phyloP scores from a whole-genome alignment of 1,140 invertebrate genomes.

The Globodera ellingtonae region DNA sequence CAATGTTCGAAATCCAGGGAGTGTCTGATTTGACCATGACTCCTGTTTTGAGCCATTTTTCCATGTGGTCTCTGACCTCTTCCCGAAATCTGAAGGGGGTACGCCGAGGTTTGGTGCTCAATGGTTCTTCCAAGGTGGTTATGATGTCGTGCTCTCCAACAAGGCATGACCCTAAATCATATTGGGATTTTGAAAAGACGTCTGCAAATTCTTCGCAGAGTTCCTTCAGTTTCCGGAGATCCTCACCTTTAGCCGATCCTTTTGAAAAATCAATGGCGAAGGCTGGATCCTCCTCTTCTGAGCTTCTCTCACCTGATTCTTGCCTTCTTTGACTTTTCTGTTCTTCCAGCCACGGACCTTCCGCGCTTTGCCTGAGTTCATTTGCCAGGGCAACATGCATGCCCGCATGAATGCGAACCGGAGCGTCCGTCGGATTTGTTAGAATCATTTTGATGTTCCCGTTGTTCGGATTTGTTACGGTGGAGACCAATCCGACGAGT shows the following conservation, averaged over 20 bases:
- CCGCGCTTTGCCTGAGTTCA: too few species aligned
- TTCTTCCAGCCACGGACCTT: too few species aligned
- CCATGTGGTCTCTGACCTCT: slow-evolving; percentile 9
- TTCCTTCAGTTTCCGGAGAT: background rate
- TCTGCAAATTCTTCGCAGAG: slow-evolving; percentile 4
- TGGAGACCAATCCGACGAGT: background rate
- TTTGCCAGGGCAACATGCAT: too few species aligned
- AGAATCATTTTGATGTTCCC: background rate
- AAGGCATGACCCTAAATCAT: background rate
- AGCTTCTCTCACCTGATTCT: too few species aligned
- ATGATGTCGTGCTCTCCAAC: background rate
- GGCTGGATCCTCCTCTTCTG: background rate
- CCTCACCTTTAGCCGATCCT: background rate
- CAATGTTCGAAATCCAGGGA: slow-evolving; percentile 18
- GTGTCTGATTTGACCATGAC: slow-evolving; percentile 4
- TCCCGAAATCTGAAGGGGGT: slow-evolving; percentile 8
- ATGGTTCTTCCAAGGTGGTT: slow-evolving; percentile 18
- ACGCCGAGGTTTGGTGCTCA: background rate
- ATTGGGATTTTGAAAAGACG: slow-evolving; percentile 14
- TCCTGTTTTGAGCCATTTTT: slow-evolving; percentile 5
- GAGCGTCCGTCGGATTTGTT: background rate
- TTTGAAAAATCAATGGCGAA: background rate
- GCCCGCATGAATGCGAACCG: too few species aligned
- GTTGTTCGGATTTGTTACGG: background rate
- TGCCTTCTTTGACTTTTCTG: too few species aligned